Evolutionary conservation across 2,888 invertebrate genomes (phyloP).

Genomic region (Caenorhabditis zanzibari): DNA sequence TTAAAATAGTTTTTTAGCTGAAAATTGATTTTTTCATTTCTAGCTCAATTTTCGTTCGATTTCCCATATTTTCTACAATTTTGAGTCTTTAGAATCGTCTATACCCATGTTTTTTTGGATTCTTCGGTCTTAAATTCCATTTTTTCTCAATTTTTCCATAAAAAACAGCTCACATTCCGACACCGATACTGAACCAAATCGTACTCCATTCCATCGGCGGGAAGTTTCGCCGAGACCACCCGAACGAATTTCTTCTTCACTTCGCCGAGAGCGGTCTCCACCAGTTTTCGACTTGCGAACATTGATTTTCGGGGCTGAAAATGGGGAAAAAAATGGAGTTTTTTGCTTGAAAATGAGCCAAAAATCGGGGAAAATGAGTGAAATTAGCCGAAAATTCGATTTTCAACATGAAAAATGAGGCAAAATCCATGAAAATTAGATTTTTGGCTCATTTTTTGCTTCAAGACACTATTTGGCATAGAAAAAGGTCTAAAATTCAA

Average conservation of each 20-base stretch:
- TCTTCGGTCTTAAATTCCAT: no score
- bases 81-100: neutral
- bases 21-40: neutral
- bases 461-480: no score
- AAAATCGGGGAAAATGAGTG: neutral
- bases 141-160: neutral
- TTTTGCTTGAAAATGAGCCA: no score
- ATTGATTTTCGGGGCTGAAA: conserved; percentile 13
- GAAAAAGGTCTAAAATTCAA: no score
- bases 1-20: no score
- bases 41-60: neutral
- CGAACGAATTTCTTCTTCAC: conserved; percentile 65
- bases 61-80: neutral
- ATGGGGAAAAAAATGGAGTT: neutral
- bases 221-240: conserved; percentile 60
- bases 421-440: no score
- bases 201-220: conserved; percentile 60
- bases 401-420: neutral
- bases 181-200: conserved; percentile 65
- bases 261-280: conserved; percentile 61
- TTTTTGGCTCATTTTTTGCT: no score
- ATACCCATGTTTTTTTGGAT: no score
- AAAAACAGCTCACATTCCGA: conserved; percentile 59
- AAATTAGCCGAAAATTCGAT: neutral
- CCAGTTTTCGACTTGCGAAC: conserved; percentile 62